phyloP scores from a whole-genome alignment of 2,113 vertebrate genomes.

The Tetrax tetrax region DNA sequence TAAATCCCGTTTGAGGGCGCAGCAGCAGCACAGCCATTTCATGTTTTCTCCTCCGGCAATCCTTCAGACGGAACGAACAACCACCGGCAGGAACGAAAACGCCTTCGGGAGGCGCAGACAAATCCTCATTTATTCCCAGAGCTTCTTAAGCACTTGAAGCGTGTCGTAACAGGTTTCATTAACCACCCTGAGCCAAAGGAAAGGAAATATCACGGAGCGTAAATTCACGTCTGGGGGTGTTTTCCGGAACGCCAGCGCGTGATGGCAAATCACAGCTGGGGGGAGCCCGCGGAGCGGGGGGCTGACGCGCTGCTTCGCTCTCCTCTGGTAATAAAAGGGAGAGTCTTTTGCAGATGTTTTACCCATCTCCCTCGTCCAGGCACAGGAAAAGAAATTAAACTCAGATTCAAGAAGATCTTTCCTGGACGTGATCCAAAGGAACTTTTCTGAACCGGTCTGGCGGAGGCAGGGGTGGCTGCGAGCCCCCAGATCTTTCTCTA shows the following conservation, averaged over 20 bases:
- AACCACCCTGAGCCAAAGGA: constrained; percentile 47
- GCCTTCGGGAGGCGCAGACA: constrained; percentile 33
- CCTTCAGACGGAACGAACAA: constrained; percentile 60
- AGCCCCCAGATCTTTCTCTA: background rate
- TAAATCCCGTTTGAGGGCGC: constrained; percentile 53
- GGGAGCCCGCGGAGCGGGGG: constrained; percentile 1
- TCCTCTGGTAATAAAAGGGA: constrained; percentile 22
- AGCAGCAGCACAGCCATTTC: constrained; percentile 50
- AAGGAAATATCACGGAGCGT: constrained; percentile 41
- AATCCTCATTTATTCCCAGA: constrained; percentile 67
- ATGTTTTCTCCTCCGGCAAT: constrained; percentile 24
- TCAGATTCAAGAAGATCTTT: too few species aligned
- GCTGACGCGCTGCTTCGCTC: constrained; percentile 33
- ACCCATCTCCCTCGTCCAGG: background rate
- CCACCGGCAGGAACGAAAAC: constrained; percentile 43
- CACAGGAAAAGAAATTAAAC: constrained; percentile 26
- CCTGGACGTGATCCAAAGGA: background rate
- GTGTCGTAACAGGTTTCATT: constrained; percentile 54
- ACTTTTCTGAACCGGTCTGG: background rate
- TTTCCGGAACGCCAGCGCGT: constrained; percentile 12
- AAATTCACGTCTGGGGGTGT: constrained; percentile 44
- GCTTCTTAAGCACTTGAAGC: constrained; percentile 62
- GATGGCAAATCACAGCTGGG: constrained; percentile 22
- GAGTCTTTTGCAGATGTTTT: background rate
- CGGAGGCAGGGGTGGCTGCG: background rate